Evolutionary conservation across 2,888 invertebrate genomes (phyloP), one percentile per base, ranked within the genome.

Genomic region (Metacarcinus magister): DNA sequence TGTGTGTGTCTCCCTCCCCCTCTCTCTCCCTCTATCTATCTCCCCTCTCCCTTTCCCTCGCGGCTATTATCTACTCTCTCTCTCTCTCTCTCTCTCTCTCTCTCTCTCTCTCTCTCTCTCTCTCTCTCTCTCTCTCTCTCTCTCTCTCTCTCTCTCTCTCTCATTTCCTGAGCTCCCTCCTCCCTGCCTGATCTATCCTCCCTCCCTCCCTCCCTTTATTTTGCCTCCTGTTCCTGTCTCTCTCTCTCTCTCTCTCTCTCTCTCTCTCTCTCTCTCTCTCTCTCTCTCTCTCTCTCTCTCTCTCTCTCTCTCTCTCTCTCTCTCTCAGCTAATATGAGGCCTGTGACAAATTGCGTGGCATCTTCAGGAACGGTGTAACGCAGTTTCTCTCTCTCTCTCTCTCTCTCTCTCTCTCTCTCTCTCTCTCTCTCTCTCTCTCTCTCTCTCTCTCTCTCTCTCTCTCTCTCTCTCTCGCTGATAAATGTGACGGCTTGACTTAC

Each of bases 301-400:
- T 82, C 23, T 82, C 94, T 94, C 94, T 94, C 94, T 94, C 94
- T 82, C 94, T 54, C 93, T 44, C 82, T 82, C 94, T 44, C 94
- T 87, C 87, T 46, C 94, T 32, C 32, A 1, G n/a, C 32, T 67
- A 93, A 93, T 93, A 93, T 93, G 93, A 67, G 39, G 28, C 1
- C 28, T 46, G 93, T 54, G 43, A 93, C 93, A 93, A 23, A 93
- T 60, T 28, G 93, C 13, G 54, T 93, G 60, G 43, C 54, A 16
- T 39, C 60, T 54, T 39, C 46, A 16, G 39, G 13, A 28, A 54
- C 60, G 19, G 46, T 43, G 8, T 19, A 39, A 43, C 19, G 3
- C 93, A 39, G 54, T 60, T 82, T 82, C 32, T 28, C 82, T 8
- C 82, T 82, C 82, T 32, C 82, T 82, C 82, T n/a, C 39, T 10